A percentile compares a stretch with the other conserved stretches of the same genome.
These are phyloP conservation scores for Ceramica pisi DNA, from an alignment of 2,888 invertebrate genomes.

Conservation along the genomic window DNA sequence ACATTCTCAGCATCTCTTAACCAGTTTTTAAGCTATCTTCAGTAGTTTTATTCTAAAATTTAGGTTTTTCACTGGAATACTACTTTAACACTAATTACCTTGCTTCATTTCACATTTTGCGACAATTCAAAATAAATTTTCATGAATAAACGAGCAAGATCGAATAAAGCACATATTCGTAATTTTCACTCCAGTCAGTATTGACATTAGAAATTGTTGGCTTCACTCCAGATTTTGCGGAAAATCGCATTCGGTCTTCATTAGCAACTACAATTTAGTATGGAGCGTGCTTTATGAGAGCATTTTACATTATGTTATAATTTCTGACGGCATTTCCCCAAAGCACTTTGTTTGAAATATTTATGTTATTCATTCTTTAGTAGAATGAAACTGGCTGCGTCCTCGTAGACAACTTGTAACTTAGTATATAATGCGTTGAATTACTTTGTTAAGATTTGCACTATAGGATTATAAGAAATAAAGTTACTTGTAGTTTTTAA, in stretches of 20 bases:
- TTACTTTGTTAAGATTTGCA: slow-evolving; percentile 38
- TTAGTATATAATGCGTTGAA: slow-evolving; percentile 23
- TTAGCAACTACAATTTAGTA: slow-evolving; percentile 55
- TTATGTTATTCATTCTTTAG: slow-evolving; percentile 51
- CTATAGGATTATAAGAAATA: slow-evolving; percentile 11
- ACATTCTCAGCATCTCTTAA: no score
- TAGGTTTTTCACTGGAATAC: not conserved
- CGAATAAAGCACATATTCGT: slow-evolving; percentile 34
- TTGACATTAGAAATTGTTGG: slow-evolving; percentile 61
- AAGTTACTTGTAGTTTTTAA: slow-evolving; percentile 9
- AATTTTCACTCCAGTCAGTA: slow-evolving; percentile 41
- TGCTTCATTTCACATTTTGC: slow-evolving; percentile 8
- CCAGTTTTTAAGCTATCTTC: no score
- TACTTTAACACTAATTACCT: not conserved
- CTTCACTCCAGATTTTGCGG: slow-evolving; percentile 57
- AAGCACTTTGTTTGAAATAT: slow-evolving; percentile 41
- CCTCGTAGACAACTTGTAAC: slow-evolving; percentile 32
- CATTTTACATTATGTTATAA: slow-evolving; percentile 44
- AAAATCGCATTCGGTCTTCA: slow-evolving; percentile 60
- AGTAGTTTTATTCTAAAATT: no score
- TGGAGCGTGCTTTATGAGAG: slow-evolving; percentile 37
- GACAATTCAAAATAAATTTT: slow-evolving; percentile 2
- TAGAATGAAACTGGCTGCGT: slow-evolving; percentile 38
- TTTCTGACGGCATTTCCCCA: slow-evolving; percentile 33
- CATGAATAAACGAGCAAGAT: slow-evolving; percentile 18